These are phyloP conservation scores for Acipenser transmontanus DNA, from an alignment of 2,797 vertebrate species.

Conservation along the genomic window DNA sequence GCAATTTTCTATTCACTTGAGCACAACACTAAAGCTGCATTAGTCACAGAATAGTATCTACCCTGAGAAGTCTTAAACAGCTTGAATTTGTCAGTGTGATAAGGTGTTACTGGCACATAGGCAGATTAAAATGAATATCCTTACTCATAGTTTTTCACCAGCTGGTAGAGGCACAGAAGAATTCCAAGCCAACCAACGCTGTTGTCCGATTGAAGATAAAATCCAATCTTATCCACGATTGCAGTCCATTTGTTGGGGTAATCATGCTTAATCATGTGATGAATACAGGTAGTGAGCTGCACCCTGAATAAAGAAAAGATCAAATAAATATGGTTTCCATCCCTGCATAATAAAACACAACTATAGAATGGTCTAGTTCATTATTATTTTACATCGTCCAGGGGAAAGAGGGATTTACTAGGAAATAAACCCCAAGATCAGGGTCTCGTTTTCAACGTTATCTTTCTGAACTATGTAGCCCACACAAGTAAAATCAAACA, in stretches of 20 bases:
- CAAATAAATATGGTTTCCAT: too few relatives aligned
- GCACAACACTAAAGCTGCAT: too few relatives aligned
- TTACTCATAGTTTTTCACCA: conserved; percentile 98
- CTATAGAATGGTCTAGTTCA: not conserved
- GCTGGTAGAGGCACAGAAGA: conserved; percentile 95
- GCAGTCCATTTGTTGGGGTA: conserved; percentile 94
- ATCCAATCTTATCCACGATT: conserved; percentile 96
- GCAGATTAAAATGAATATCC: conserved; percentile 29
- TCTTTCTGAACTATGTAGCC: too few relatives aligned
- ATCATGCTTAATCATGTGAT: conserved; percentile 98
- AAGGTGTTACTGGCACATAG: conserved; percentile 11
- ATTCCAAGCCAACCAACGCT: conserved; percentile 92
- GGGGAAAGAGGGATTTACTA: too few relatives aligned
- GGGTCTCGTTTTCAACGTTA: too few relatives aligned
- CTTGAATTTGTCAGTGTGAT: conserved; percentile 10
- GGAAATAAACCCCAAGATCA: too few relatives aligned
- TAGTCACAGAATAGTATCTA: too few relatives aligned
- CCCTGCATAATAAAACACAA: not conserved
- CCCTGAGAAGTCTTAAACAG: not conserved
- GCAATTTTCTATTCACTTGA: too few relatives aligned
- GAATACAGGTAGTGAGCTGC: conserved; percentile 96
- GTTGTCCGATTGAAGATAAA: conserved; percentile 95
- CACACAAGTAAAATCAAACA: too few relatives aligned
- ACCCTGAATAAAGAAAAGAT: conserved; percentile 59
- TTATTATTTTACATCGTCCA: too few relatives aligned